Evolutionary conservation across 1,140 invertebrate species (phyloP).

Genomic region (Diabrotica undecimpunctata): DNA sequence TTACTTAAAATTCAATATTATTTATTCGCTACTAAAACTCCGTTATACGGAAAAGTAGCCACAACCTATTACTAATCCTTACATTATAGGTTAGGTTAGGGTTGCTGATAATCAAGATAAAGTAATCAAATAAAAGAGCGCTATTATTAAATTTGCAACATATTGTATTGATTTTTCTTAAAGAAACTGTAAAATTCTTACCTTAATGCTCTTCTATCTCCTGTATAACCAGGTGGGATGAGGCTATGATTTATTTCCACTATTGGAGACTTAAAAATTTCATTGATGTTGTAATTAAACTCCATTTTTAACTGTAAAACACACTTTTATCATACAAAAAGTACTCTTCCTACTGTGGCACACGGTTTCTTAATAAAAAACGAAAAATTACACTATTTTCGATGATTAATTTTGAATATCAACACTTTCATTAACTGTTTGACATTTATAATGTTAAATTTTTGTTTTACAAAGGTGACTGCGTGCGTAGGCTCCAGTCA

Average conservation of each 20-base stretch:
- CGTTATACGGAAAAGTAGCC: too few relatives aligned
- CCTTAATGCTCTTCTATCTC: constrained; percentile 54
- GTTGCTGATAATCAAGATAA: too few relatives aligned
- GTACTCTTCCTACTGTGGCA: neutral
- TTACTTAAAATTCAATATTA: too few relatives aligned
- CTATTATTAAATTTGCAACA: too few relatives aligned
- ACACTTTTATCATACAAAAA: neutral
- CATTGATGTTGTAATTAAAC: constrained; percentile 60
- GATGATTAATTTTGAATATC: neutral
- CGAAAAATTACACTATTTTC: neutral
- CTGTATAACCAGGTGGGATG: constrained; percentile 57
- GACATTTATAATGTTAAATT: constrained; percentile 11
- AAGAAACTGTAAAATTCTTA: constrained; percentile 43
- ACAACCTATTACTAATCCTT: too few relatives aligned
- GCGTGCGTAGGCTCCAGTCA: neutral
- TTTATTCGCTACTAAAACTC: too few relatives aligned
- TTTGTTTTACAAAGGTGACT: constrained; percentile 2
- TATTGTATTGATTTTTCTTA: too few relatives aligned
- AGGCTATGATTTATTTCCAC: constrained; percentile 58
- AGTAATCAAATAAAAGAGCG: too few relatives aligned
- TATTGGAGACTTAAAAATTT: constrained; percentile 55
- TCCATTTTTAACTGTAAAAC: constrained; percentile 48
- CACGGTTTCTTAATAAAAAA: neutral
- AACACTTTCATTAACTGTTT: constrained; percentile 6
- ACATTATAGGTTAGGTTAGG: too few relatives aligned